Percentiles rank a stretch among this genome's conserved stretches.
Conservation (phyloP, 2,113 vertebrate species). For the Macrotus californicus region DNA sequence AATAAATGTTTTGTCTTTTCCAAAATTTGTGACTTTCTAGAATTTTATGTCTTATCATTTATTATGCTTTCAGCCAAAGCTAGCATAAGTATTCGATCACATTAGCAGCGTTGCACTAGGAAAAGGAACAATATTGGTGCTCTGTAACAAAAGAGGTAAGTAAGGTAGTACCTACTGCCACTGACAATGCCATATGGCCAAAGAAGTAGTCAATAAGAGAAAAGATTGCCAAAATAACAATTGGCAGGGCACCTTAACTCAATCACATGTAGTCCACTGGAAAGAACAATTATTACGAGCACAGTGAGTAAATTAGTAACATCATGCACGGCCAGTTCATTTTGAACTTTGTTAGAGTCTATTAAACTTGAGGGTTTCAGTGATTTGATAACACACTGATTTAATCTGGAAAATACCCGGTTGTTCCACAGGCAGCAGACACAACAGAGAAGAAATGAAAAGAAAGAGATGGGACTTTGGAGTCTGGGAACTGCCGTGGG, state of each 20-base stretch:
- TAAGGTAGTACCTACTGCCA: constrained; percentile 45
- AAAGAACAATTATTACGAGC: background rate
- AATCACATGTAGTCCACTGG: background rate
- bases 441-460: background rate
- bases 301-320: background rate
- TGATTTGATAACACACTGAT: background rate
- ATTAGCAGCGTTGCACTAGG: constrained; percentile 1
- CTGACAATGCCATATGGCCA: background rate
- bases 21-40: constrained; percentile 1
- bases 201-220: background rate
- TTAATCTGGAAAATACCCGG: background rate
- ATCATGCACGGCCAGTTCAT: background rate
- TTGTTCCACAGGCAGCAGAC: background rate
- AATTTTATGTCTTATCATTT: constrained; percentile 39
- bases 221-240: constrained; percentile 34
- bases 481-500: background rate
- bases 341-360: background rate
- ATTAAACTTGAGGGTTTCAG: background rate
- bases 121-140: constrained; percentile 35
- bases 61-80: constrained; percentile 47
- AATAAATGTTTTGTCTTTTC: constrained; percentile 10
- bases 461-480: background rate
- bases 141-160: background rate
- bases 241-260: background rate
- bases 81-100: constrained; percentile 42